Evolutionary conservation across 2,113 vertebrate genomes (phyloP).

Genomic region (Myotis brandtii): DNA sequence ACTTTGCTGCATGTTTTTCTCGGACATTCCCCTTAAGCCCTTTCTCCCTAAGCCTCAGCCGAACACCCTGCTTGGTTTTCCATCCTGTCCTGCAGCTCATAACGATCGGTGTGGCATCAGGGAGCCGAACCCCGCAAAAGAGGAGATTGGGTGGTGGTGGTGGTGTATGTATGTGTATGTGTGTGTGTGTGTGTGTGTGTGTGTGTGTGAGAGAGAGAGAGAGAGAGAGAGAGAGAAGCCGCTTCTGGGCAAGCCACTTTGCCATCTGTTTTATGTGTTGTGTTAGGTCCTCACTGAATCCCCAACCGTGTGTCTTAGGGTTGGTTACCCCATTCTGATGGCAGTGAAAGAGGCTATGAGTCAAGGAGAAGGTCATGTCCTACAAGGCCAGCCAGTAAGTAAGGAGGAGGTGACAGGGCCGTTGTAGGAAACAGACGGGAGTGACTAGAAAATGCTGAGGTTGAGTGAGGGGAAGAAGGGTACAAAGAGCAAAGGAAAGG

Average conservation of each 20-base stretch:
- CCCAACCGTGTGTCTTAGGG: neutral
- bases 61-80: neutral
- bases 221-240: neutral
- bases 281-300: neutral
- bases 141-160: too few relatives aligned
- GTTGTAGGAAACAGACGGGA: neutral
- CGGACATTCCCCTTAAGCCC: neutral
- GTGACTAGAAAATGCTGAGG: neutral
- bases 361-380: neutral
- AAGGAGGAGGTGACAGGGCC: neutral
- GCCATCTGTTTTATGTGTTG: accelerated
- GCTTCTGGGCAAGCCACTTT: too few relatives aligned
- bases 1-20: too few relatives aligned
- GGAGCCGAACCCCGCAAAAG: too few relatives aligned
- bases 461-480: neutral
- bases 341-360: neutral
- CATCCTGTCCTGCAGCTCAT: neutral
- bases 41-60: neutral
- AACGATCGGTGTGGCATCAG: neutral
- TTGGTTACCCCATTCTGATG: too few relatives aligned
- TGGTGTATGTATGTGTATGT: too few relatives aligned
- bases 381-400: neutral
- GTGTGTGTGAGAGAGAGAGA: too few relatives aligned
- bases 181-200: too few relatives aligned
- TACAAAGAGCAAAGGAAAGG: accelerated